Evolutionary conservation across 2,888 invertebrate genomes (phyloP).

Genomic region (Sarcophaga rosellei): DNA sequence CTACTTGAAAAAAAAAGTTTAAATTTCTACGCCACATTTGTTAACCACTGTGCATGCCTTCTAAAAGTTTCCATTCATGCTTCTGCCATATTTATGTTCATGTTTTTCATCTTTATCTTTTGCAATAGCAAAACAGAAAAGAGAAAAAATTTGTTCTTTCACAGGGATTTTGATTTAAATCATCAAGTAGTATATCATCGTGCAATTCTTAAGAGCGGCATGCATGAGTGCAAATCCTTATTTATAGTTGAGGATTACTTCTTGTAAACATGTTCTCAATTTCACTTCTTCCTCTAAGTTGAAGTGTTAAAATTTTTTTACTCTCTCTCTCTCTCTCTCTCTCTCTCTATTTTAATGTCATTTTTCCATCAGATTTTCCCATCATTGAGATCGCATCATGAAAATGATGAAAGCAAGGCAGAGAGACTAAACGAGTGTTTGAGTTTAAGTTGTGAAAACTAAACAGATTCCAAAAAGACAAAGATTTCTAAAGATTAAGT

Average conservation of each 20-base stretch:
- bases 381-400: background rate
- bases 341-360: background rate
- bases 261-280: constrained; percentile 14
- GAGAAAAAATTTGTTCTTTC: background rate
- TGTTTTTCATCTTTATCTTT: no score
- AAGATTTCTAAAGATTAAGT: background rate
- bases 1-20: no score
- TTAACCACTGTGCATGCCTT: no score
- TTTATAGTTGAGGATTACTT: constrained; percentile 1
- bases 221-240: constrained; percentile 7
- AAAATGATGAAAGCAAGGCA: background rate
- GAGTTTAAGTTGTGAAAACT: background rate
- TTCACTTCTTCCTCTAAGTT: background rate
- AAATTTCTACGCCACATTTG: no score
- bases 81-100: no score
- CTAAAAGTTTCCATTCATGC: no score
- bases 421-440: background rate
- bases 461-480: background rate
- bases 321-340: background rate
- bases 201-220: background rate
- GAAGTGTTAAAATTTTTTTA: background rate
- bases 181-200: background rate
- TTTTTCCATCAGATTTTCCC: background rate
- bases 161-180: background rate
- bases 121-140: no score